Evolutionary conservation across 2,888 invertebrate genomes (phyloP).

Genomic region (Catocala fraxini): DNA sequence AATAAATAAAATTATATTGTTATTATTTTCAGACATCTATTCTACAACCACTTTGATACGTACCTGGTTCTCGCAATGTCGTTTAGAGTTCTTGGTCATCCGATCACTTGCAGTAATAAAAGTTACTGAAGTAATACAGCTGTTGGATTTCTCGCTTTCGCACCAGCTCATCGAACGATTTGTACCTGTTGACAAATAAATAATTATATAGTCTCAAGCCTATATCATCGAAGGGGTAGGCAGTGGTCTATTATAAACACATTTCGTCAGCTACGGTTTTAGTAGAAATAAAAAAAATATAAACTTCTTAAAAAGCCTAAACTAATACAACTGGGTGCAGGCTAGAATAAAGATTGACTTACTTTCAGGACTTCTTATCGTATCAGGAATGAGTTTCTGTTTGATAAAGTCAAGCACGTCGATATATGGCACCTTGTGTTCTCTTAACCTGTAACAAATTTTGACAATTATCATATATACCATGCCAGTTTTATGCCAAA

Average conservation of each 20-base stretch:
- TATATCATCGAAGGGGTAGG: too few species aligned
- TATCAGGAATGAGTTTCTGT: slow-evolving; percentile 87
- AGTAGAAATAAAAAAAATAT: too few species aligned
- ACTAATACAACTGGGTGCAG: too few species aligned
- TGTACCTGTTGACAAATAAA: slow-evolving; percentile 4
- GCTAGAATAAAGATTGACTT: slow-evolving; percentile 12
- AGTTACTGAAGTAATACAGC: slow-evolving; percentile 87
- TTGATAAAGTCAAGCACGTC: slow-evolving; percentile 92
- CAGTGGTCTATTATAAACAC: too few species aligned
- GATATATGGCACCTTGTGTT: slow-evolving; percentile 71
- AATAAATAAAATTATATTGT: too few species aligned
- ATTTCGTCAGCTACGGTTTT: too few species aligned
- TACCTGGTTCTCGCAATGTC: slow-evolving; percentile 92
- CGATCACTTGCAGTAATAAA: slow-evolving; percentile 90
- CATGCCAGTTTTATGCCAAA: too few species aligned
- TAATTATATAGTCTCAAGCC: too few species aligned
- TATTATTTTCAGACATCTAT: too few species aligned
- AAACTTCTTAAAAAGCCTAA: too few species aligned
- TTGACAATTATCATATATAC: too few species aligned
- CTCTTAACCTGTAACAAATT: slow-evolving; percentile 60
- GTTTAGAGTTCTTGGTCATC: slow-evolving; percentile 88
- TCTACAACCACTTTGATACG: not conserved
- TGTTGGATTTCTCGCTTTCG: slow-evolving; percentile 72
- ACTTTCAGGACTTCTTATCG: slow-evolving; percentile 62
- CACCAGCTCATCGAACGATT: slow-evolving; percentile 66